Evolutionary conservation across 2,797 vertebrate species (phyloP), one percentile per base, ranked within the genome.

Genomic region (Denticeps clupeoides): DNA sequence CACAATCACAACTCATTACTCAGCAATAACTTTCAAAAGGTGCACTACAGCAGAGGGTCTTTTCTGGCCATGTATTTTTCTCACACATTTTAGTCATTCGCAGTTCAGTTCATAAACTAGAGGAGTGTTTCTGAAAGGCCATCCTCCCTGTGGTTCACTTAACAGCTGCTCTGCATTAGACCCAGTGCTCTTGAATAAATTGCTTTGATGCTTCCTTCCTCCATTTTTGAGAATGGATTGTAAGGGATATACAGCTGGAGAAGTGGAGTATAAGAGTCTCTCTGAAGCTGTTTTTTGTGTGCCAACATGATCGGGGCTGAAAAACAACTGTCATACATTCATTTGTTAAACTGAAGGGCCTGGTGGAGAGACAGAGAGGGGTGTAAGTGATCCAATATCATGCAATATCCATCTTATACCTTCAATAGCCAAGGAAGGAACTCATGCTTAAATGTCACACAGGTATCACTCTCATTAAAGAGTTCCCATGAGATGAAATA

Each of bases 51-150:
- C 7, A 24, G 7, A 25, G 15, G 23, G 19, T 13, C 9, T 12
- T 24, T 48, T 49, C 35, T 56, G 54, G 50, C 46, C 22, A 22
- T 8, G 5, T 5, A 49, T 25, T 15, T 3, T 41, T 43, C 47
- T 45, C 29, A 40, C 59, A 61, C 37, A 23, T 61, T 61, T 61
- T 49, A 57, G 29, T 56, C 47, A 61, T 61, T 61, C 57, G 48
- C 15, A 52, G 42, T 32, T 40, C 62, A 51, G 50, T 62, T 58
- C 51, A 54, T 51, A 58, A 62, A 54, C 22, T 31, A 21, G 31
- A 43, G 10, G 37, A 50, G 19, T 49, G 45, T 52, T 37, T 28
- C 31, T 50, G 22, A 46, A 33, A 54, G 38, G 37, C 51, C 21
- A 37, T 26, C 35, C 21, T 44, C 49, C 23, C 46, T 33, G 40